Base-by-base conservation (phyloP, 2,113 vertebrate genomes). In the Gnathonemus longibarbis region DNA sequence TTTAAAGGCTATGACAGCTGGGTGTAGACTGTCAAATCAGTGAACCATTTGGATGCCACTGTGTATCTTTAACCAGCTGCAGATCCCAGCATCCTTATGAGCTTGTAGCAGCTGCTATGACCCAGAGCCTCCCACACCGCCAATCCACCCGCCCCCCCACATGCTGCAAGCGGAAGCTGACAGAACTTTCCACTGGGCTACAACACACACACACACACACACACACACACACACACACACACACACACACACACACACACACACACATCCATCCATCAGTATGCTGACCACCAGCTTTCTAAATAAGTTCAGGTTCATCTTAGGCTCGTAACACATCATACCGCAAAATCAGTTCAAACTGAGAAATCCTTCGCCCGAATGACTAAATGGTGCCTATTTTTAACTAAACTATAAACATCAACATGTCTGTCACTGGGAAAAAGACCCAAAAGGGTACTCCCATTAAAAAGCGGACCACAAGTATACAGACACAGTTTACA, bases 351-450 rank as follows among this genome's bases (percentile, higher is more conserved):
- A 39, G 4, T 6, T 77, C 15, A 19, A 77, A 35, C 70, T 42
- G 70, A 19, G 70, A 39, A 39, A 77, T 77, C 35, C 70, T 77
- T 77, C 5, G 35, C 17, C 35, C 8, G 35, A 1, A 77, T 39
- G 35, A 77, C 35, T 39, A 66, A 66, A 31, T 31, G 15, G 49
- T 52, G 45, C 46, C 84, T 46, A 87, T 87, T 87, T 87, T 50
- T 87, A 87, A 31, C 83, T 84, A 52, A 52, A 52, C 27, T 87
- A 77, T 39, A 27, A 87, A 87, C n/a, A 50, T 46, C 84, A 87
- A 87, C 24, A 87, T 48, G 24, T n/a, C 46, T 52, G 49, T n/a
- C 46, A 87, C 6, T 6, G 49, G 21, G 35, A 87, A 31, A 87
- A 50, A 84, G 6, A 84, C 45, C 84, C 46, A 2, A 15, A 49